Evolutionary conservation across 2,888 invertebrate genomes (phyloP).

Genomic region (Hydroisotoma schaefferi): DNA sequence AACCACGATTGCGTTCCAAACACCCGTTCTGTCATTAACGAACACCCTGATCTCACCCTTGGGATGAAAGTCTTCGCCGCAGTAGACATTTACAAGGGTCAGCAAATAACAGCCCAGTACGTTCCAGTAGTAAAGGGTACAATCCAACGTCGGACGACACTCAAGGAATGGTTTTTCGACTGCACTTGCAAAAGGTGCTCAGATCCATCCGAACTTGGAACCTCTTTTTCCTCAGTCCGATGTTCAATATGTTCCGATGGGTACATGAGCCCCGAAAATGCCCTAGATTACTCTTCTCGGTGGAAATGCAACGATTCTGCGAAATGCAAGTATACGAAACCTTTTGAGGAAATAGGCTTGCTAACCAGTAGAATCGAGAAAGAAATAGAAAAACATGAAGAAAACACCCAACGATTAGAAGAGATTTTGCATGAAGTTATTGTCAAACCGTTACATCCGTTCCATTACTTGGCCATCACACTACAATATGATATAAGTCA

Average conservation of each 20-base stretch:
- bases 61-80: constrained; percentile 21
- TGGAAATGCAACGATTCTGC: constrained; percentile 19
- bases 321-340: constrained; percentile 9
- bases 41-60: constrained; percentile 15
- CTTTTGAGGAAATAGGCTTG: constrained; percentile 4
- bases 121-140: constrained; percentile 26
- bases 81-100: constrained; percentile 22
- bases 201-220: constrained; percentile 28
- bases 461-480: constrained; percentile 25
- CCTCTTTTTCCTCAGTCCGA: constrained; percentile 30
- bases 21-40: constrained; percentile 26
- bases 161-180: constrained; percentile 35
- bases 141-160: constrained; percentile 8
- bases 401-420: constrained; percentile 15
- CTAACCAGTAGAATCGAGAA: constrained; percentile 10
- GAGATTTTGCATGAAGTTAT: constrained; percentile 9
- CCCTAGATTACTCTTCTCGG: constrained; percentile 11
- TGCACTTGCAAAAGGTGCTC: constrained; percentile 31
- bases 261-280: constrained; percentile 21
- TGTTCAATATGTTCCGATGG: constrained; percentile 23
- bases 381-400: constrained; percentile 14
- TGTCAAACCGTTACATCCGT: constrained; percentile 20
- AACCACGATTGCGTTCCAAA: constrained; percentile 36
- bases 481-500: constrained; percentile 30
- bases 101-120: constrained; percentile 32